Base-by-base conservation (phyloP, 2,113 vertebrate genomes). In the Tragelaphus buxtoni region DNA sequence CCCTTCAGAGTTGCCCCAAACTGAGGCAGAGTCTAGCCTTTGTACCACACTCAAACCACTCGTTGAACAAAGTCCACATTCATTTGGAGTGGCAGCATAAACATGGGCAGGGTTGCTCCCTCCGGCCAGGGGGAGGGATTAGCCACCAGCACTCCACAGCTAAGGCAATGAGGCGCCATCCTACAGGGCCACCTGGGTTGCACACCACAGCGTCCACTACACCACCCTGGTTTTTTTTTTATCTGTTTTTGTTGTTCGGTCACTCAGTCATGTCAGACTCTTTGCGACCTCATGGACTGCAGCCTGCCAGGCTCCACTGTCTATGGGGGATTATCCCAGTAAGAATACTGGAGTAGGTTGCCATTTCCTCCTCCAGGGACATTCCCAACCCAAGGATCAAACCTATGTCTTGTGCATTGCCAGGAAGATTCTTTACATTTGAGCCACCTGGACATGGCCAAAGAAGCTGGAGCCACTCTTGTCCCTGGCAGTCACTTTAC, bases 141-240 rank as follows among this genome's bases (percentile, higher is more conserved):
- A 49, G 47, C 49, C 9, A 3, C 65, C 65, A 39, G 22, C 30
- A 17, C 51, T 16, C 65, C 10, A 20, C 11, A 6, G 77, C n/a
- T 22, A 28, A 65, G 39, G 51, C 39, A 14, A 18, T 2, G 18
- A 56, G 35, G 35, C 5, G 0, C 8, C 4, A 1, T n/a, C 49
- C 60, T 4, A 5, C 2, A 30, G 5, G 45, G 13, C 49, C 9
- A 1, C 12, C 39, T 47, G 14, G 61, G 53, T 7, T 14, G 63
- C 30, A 58, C 61, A 58, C 30, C 63, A 14, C 22, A 9, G 22
- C 17, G 22, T 9, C 65, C 24, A 3, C 24, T 22, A 76, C 11
- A 3, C 32, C 2, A 24, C 16, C 17, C 5, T 11, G 9, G 1
- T 1, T 18, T 14, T n/a, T 11, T 47, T 47, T 42, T 56, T 55